A percentile compares a stretch with the other conserved stretches of the same genome.
Evolutionary conservation across 2,797 vertebrate species (phyloP).

Genomic region (Epinephelus malabaricus): DNA sequence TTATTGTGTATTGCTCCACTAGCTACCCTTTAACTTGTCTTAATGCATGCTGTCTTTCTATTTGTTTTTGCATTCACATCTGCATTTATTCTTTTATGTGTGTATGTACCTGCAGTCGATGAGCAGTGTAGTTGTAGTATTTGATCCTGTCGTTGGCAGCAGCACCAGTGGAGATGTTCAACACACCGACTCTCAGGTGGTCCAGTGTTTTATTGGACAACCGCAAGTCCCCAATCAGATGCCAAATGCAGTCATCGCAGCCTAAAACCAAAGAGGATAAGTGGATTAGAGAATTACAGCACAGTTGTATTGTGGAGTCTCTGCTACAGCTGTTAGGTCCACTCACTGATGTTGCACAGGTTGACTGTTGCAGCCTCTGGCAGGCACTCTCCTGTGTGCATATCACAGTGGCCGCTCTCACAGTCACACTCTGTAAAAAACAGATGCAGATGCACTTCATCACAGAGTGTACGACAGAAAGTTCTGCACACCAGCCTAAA

Average conservation of each 20-base stretch:
- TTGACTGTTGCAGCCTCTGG: constrained; percentile 88
- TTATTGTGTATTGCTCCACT: neutral
- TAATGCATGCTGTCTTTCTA: neutral
- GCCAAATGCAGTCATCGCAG: constrained; percentile 97
- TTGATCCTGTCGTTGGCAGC: constrained; percentile 92
- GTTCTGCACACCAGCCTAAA: neutral
- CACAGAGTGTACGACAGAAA: constrained; percentile 28
- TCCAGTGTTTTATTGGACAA: constrained; percentile 90
- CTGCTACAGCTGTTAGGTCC: neutral
- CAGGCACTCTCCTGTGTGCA: constrained; percentile 93
- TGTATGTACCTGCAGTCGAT: constrained; percentile 83
- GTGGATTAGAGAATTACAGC: neutral
- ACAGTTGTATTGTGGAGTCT: neutral
- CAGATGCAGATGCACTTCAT: constrained; percentile 30
- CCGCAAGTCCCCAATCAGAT: constrained; percentile 92
- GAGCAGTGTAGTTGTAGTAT: constrained; percentile 91
- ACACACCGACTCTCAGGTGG: constrained; percentile 88
- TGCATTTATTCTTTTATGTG: neutral
- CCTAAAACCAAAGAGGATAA: constrained; percentile 76
- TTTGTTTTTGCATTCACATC: neutral
- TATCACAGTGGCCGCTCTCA: constrained; percentile 92
- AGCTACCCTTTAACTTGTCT: neutral
- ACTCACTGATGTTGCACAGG: constrained; percentile 89
- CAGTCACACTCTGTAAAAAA: constrained; percentile 90
- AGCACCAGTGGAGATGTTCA: constrained; percentile 94